Evolutionary conservation across 1,140 invertebrate genomes (phyloP).

Genomic region (Drosophila hydei): DNA sequence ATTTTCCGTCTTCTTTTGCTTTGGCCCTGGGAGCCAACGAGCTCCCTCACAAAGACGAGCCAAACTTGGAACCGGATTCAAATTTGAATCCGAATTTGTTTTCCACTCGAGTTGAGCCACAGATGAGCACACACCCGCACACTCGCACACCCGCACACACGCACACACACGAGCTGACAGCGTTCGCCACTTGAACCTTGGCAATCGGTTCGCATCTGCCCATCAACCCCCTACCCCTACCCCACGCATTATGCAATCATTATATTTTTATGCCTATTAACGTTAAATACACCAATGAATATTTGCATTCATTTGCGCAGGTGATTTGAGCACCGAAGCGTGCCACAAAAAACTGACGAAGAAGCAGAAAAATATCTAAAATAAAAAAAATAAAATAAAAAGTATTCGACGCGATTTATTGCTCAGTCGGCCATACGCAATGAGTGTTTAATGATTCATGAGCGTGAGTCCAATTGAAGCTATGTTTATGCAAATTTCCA

Average conservation of each 20-base stretch:
- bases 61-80: conserved; percentile 20
- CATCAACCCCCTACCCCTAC: background rate
- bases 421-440: conserved; percentile 35
- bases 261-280: conserved; percentile 75
- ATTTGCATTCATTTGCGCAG: conserved; percentile 67
- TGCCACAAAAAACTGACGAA: too few species aligned
- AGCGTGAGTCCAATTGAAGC: conserved; percentile 7
- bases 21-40: background rate
- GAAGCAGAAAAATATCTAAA: background rate
- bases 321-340: conserved; percentile 67
- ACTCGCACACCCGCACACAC: conserved; percentile 4
- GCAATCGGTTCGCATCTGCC: conserved; percentile 17
- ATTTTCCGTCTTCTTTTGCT: background rate
- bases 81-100: conserved; percentile 43
- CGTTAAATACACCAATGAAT: conserved; percentile 58
- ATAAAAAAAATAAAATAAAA: background rate
- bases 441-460: conserved; percentile 29
- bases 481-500: conserved; percentile 10
- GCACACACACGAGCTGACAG: conserved; percentile 3
- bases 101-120: conserved; percentile 67
- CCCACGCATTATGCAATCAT: conserved; percentile 66
- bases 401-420: conserved; percentile 19
- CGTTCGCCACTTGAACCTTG: conserved; percentile 22
- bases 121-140: conserved; percentile 37
- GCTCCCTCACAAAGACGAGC: conserved; percentile 23